Conservation (phyloP, 2,888 invertebrate genomes). For the Leptinotarsa peninsularis region DNA sequence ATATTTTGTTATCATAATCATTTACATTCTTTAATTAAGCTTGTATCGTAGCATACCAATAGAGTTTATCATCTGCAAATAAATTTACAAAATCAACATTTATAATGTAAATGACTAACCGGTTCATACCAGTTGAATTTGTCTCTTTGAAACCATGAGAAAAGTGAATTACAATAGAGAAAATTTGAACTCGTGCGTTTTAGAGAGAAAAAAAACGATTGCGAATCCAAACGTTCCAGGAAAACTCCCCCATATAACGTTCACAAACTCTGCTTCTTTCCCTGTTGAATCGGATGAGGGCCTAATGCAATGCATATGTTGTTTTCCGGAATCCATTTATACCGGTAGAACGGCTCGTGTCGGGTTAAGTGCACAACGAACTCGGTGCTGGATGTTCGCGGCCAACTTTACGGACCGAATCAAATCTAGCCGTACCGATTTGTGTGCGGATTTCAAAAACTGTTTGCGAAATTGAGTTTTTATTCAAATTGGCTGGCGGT, state of each 20-base stretch:
- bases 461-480: constrained; percentile 4
- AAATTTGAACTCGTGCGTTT: not conserved
- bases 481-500: constrained; percentile 19
- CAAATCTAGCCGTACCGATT: constrained; percentile 30
- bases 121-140: no score
- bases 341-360: constrained; percentile 61
- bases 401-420: constrained; percentile 39
- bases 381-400: constrained; percentile 43
- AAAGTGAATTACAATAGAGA: no score
- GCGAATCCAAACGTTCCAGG: not conserved
- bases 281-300: constrained; percentile 48
- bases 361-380: constrained; percentile 61
- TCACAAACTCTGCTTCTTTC: constrained; percentile 34
- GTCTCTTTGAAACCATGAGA: no score
- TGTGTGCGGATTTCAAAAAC: constrained; percentile 33
- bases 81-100: no score
- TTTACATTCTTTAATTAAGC: no score
- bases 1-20: no score
- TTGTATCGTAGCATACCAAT: no score
- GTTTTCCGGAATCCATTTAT: constrained; percentile 64
- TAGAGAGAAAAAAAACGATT: not conserved
- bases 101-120: no score
- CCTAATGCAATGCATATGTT: constrained; percentile 65
- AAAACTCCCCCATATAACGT: not conserved
- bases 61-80: no score